phyloP scores from a whole-genome alignment of 2,797 vertebrate genomes.

The Potorous gilbertii region DNA sequence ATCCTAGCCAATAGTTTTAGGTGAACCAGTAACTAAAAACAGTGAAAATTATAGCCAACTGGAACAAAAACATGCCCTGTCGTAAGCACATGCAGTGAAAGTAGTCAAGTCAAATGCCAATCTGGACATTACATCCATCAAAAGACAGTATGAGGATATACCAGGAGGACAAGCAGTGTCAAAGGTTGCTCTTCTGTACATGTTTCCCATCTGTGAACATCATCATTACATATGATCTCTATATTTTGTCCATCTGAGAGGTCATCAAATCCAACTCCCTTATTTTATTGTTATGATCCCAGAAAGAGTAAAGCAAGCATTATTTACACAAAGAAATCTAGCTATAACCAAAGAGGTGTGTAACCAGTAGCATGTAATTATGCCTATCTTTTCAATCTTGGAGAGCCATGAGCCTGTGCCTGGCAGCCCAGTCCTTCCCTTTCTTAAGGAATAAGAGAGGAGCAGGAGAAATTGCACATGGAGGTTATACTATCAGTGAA shows the following conservation, averaged over 20 bases:
- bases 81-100: neutral
- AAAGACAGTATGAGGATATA: neutral
- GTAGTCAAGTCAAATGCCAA: neutral
- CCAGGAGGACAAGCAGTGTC: neutral
- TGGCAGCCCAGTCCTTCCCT: neutral
- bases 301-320: neutral
- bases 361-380: neutral
- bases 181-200: neutral
- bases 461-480: neutral
- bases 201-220: neutral
- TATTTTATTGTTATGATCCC: neutral
- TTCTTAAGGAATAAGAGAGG: neutral
- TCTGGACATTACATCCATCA: neutral
- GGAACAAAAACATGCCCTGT: neutral
- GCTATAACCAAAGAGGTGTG: neutral
- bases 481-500: neutral
- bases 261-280: neutral
- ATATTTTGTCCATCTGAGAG: neutral
- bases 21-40: neutral
- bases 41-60: neutral
- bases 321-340: neutral
- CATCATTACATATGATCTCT: neutral
- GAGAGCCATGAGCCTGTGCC: neutral
- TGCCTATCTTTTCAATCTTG: neutral
- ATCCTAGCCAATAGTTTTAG: neutral